Evolutionary conservation across 2,888 invertebrate genomes (phyloP).

Genomic region (Helobdella robusta): DNA sequence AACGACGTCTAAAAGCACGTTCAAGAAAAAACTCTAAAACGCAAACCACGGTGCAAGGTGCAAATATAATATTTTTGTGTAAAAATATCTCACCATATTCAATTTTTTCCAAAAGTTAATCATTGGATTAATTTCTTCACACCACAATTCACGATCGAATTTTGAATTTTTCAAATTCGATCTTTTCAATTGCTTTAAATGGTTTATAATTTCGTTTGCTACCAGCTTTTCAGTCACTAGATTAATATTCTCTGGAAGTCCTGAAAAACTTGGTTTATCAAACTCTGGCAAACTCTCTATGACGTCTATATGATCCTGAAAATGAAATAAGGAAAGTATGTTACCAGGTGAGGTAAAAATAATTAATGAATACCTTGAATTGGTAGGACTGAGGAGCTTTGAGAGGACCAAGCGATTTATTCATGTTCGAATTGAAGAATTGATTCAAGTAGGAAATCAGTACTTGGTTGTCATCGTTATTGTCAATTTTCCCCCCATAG

Average conservation of each 20-base stretch:
- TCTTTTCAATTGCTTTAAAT: conserved; percentile 55
- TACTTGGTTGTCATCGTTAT: conserved; percentile 62
- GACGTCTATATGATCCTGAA: conserved; percentile 60
- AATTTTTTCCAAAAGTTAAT: conserved; percentile 74
- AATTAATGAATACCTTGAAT: conserved; percentile 48
- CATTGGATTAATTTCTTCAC: conserved; percentile 60
- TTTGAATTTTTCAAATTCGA: conserved; percentile 49
- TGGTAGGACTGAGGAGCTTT: conserved; percentile 55
- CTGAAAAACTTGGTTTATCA: conserved; percentile 68
- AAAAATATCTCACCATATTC: conserved; percentile 48
- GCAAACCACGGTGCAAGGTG: too few species aligned
- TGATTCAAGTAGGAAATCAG: conserved; percentile 59
- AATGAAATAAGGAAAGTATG: conserved; percentile 15
- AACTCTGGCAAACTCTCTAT: conserved; percentile 63
- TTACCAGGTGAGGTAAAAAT: not conserved
- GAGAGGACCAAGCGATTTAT: conserved; percentile 56
- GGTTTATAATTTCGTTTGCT: conserved; percentile 56
- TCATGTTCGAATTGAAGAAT: conserved; percentile 46
- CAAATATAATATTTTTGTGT: conserved; percentile 1
- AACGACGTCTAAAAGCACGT: too few species aligned
- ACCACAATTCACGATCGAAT: conserved; percentile 56
- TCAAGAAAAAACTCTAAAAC: not conserved
- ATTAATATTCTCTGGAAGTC: conserved; percentile 76
- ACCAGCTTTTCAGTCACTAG: conserved; percentile 70
- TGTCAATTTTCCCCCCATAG: conserved; percentile 77